Conservation (phyloP, 92 coral and sea anemone species). For the Epizoanthus stellaris region DNA sequence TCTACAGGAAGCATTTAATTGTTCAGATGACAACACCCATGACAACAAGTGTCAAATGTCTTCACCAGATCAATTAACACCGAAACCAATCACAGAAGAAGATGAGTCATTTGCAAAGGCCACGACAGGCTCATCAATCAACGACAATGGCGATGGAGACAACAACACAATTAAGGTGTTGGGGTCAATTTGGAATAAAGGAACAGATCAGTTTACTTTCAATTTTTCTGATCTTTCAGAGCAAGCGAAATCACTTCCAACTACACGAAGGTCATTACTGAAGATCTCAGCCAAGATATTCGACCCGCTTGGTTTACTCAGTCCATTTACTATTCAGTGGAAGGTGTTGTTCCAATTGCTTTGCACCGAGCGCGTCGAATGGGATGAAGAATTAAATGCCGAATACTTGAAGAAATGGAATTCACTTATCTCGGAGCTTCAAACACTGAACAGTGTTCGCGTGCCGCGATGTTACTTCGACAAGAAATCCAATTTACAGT, state of each 20-base stretch:
- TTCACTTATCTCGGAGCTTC: slow-evolving; percentile 34
- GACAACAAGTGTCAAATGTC: not conserved
- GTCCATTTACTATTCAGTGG: slow-evolving; percentile 50
- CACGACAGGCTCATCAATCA: slow-evolving; percentile 25
- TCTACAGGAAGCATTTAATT: slow-evolving; percentile 29
- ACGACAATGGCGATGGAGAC: slow-evolving; percentile 19
- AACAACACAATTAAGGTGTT: slow-evolving; percentile 44
- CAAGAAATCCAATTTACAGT: not conserved
- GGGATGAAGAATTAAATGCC: slow-evolving; percentile 41
- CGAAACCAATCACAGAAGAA: slow-evolving; percentile 41
- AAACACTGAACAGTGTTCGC: slow-evolving; percentile 29
- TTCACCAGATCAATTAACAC: not conserved
- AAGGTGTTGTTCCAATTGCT: slow-evolving; percentile 54
- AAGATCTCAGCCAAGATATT: slow-evolving; percentile 64
- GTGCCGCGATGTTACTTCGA: slow-evolving; percentile 57
- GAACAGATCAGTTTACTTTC: slow-evolving; percentile 47
- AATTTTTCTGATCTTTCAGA: slow-evolving; percentile 39
- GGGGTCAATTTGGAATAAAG: slow-evolving; percentile 60
- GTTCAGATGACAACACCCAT: not conserved
- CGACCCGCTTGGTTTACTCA: slow-evolving; percentile 58
- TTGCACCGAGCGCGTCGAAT: slow-evolving; percentile 22
- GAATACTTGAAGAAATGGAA: slow-evolving; percentile 52
- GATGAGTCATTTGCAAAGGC: slow-evolving; percentile 59
- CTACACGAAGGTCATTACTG: slow-evolving; percentile 44
- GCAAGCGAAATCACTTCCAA: slow-evolving; percentile 39